Evolutionary conservation across 2,113 vertebrate species (phyloP).

Genomic region (Cebus imitator): DNA sequence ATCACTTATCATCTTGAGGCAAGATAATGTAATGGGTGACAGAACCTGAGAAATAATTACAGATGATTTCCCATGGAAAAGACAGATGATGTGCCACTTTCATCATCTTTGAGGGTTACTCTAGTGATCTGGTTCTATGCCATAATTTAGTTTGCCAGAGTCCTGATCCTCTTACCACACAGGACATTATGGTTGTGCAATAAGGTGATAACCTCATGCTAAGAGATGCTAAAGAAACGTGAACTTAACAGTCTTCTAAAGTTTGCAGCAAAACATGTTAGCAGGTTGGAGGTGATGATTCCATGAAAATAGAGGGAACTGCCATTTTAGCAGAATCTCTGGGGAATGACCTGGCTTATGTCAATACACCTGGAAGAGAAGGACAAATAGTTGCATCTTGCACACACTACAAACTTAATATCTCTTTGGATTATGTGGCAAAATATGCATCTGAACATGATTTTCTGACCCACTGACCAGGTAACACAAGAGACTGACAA

Average conservation of each 20-base stretch:
- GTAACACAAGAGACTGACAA: neutral
- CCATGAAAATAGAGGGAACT: neutral
- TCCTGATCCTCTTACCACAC: neutral
- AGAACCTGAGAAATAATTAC: neutral
- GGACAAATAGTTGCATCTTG: neutral
- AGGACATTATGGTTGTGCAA: neutral
- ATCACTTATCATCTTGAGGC: neutral
- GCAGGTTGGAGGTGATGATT: neutral
- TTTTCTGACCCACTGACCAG: neutral
- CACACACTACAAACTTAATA: neutral
- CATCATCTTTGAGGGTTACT: neutral
- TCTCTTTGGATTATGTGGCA: neutral
- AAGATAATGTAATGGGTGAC: neutral
- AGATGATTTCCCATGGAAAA: neutral
- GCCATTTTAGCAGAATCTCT: neutral
- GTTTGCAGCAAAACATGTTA: neutral
- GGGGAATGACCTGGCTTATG: neutral
- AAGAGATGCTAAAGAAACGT: neutral
- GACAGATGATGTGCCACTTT: neutral
- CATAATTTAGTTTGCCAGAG: neutral
- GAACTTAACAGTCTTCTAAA: neutral
- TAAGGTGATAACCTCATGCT: neutral
- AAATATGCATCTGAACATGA: neutral
- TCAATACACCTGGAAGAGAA: neutral
- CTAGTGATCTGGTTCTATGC: neutral